Percentiles rank a stretch among this genome's conserved stretches.
These are phyloP conservation scores for Branchipolynoe longqiensis DNA, from an alignment of 2,888 invertebrate species.

Conservation along the genomic window DNA sequence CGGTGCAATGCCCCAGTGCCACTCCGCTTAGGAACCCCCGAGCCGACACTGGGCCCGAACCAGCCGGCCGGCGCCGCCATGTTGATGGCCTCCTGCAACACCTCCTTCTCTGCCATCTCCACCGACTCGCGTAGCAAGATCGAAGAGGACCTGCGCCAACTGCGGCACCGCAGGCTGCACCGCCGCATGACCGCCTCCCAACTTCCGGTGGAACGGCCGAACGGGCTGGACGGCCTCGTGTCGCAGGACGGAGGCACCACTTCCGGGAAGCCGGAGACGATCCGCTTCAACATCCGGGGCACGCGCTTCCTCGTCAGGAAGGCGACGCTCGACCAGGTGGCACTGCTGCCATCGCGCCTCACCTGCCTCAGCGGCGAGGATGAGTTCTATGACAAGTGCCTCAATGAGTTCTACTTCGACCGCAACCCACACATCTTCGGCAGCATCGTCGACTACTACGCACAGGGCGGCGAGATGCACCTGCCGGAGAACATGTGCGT, in stretches of 20 bases:
- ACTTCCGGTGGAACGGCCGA: background rate
- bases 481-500: conserved; percentile 52
- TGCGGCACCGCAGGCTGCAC: background rate
- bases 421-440: conserved; percentile 55
- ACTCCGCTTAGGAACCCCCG: too few species aligned
- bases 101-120: background rate
- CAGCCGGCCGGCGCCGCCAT: too few species aligned
- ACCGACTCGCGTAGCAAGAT: background rate
- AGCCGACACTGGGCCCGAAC: too few species aligned
- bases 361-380: background rate
- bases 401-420: conserved; percentile 60
- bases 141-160: conserved; percentile 1
- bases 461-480: conserved; percentile 65
- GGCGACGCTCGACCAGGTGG: background rate
- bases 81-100: conserved; percentile 49
- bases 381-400: conserved; percentile 15
- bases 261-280: background rate
- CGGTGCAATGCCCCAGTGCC: too few species aligned
- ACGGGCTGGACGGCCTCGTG: conserved; percentile 38
- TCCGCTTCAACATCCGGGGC: conserved; percentile 44
- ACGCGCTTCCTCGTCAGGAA: conserved; percentile 13
- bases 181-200: conserved; percentile 36
- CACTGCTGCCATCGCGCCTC: conserved; percentile 5
- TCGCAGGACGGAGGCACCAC: background rate
- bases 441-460: conserved; percentile 56